These are phyloP conservation scores for Xestoiulus laeticollis DNA, from an alignment of 2,888 invertebrate genomes.

Conservation along the genomic window DNA sequence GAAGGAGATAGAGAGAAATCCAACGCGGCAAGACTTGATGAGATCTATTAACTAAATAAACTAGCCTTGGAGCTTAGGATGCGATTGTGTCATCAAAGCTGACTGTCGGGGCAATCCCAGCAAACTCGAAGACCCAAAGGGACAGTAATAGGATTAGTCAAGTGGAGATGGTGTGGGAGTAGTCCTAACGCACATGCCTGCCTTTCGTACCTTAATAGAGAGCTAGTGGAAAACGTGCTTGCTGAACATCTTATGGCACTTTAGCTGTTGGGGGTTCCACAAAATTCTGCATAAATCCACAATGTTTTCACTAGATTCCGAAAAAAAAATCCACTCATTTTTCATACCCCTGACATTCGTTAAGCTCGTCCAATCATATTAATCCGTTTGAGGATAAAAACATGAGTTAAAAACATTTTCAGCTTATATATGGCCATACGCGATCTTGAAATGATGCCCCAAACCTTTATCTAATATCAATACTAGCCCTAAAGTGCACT, in stretches of 20 bases:
- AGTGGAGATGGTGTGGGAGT: conserved; percentile 47
- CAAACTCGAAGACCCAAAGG: conserved; percentile 44
- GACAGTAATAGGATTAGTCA: conserved; percentile 52
- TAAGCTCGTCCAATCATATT: conserved; percentile 29
- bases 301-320: not conserved
- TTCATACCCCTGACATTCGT: not conserved
- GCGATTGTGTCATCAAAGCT: conserved; percentile 51
- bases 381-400: conserved; percentile 39
- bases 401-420: not conserved
- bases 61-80: conserved; percentile 48
- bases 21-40: conserved; percentile 45
- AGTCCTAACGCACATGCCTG: conserved; percentile 25
- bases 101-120: conserved; percentile 51
- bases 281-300: conserved; percentile 20
- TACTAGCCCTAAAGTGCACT: not conserved
- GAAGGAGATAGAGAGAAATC: conserved; percentile 42
- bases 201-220: not conserved
- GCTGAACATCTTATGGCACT: conserved; percentile 31
- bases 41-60: conserved; percentile 52
- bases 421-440: not conserved
- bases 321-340: conserved; percentile 4
- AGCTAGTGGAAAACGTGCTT: conserved; percentile 27
- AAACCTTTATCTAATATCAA: not conserved
- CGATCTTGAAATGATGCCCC: not conserved
- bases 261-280: conserved; percentile 21